A percentile compares a stretch with the other conserved stretches of the same genome.
These are phyloP conservation scores for Spea multiplicata DNA, from an alignment of 2,113 vertebrate species.

Conservation along the genomic window DNA sequence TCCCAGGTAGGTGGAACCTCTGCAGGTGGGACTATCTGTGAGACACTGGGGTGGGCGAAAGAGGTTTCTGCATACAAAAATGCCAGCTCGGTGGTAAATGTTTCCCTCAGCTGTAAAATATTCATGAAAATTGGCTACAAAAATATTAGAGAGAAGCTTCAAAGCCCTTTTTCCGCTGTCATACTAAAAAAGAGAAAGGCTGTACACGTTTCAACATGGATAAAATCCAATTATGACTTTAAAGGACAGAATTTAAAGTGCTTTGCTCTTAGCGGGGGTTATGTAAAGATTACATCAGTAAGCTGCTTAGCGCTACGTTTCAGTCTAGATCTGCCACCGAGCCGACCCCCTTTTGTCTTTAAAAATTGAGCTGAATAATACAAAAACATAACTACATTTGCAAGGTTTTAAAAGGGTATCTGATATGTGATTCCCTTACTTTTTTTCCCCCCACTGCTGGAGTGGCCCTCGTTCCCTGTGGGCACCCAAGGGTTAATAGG, in stretches of 20 bases:
- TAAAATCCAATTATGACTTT: constrained; percentile 48
- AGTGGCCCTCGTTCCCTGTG: too few relatives aligned
- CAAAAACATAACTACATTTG: background rate
- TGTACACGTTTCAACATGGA: constrained; percentile 18
- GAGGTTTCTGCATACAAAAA: background rate
- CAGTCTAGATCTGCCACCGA: background rate
- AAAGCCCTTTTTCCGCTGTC: constrained; percentile 18
- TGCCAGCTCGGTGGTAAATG: background rate
- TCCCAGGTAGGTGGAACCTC: too few relatives aligned
- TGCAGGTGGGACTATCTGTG: too few relatives aligned
- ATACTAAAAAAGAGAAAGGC: constrained; percentile 22
- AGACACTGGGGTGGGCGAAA: too few relatives aligned
- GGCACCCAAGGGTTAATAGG: too few relatives aligned
- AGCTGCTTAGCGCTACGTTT: constrained; percentile 15
- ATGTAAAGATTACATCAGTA: constrained; percentile 40
- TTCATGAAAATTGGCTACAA: constrained; percentile 15
- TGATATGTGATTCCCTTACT: too few relatives aligned
- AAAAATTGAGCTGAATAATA: background rate
- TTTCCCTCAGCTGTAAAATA: constrained; percentile 1
- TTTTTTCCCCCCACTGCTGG: too few relatives aligned
- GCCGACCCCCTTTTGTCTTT: constrained; percentile 42
- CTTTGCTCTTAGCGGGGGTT: constrained; percentile 40
- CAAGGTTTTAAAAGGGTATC: background rate
- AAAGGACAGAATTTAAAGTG: constrained; percentile 29
- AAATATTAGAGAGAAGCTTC: constrained; percentile 23